These are phyloP conservation scores for Calephelis perditalis DNA, from an alignment of 2,888 invertebrate genomes.

Conservation along the genomic window DNA sequence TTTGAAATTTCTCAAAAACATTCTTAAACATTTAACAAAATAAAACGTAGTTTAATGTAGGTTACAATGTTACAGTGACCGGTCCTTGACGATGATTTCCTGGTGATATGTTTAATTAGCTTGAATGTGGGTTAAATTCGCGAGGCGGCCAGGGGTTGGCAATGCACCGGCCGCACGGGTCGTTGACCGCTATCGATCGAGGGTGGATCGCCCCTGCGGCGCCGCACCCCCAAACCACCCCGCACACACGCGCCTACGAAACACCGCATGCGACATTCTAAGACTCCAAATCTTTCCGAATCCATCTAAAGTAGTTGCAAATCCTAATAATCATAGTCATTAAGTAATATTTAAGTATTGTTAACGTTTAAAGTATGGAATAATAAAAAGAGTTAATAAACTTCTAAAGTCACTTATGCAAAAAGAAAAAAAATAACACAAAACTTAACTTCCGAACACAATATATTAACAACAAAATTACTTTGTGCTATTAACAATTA, in stretches of 20 bases:
- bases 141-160: slow-evolving; percentile 46
- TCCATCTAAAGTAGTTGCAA: slow-evolving; percentile 20
- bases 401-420: too few relatives aligned
- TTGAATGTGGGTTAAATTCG: slow-evolving; percentile 57
- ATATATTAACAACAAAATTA: too few relatives aligned
- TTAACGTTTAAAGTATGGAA: too few relatives aligned
- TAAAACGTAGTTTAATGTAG: neutral
- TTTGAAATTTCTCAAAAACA: too few relatives aligned
- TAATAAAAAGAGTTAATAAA: too few relatives aligned
- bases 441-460: too few relatives aligned
- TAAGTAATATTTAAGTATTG: neutral
- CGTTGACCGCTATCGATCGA: slow-evolving; percentile 75
- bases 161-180: slow-evolving; percentile 67
- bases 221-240: slow-evolving; percentile 45
- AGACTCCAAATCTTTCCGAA: slow-evolving; percentile 18
- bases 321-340: slow-evolving; percentile 2
- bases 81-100: slow-evolving; percentile 26
- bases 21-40: too few relatives aligned
- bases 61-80: slow-evolving; percentile 15
- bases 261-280: slow-evolving; percentile 68
- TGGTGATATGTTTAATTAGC: slow-evolving; percentile 37
- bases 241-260: slow-evolving; percentile 42
- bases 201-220: slow-evolving; percentile 58
- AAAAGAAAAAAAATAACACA: too few relatives aligned
- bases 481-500: too few relatives aligned